phyloP scores from a whole-genome alignment of 2,797 vertebrate species.

The Schizopygopsis malacanthus region DNA sequence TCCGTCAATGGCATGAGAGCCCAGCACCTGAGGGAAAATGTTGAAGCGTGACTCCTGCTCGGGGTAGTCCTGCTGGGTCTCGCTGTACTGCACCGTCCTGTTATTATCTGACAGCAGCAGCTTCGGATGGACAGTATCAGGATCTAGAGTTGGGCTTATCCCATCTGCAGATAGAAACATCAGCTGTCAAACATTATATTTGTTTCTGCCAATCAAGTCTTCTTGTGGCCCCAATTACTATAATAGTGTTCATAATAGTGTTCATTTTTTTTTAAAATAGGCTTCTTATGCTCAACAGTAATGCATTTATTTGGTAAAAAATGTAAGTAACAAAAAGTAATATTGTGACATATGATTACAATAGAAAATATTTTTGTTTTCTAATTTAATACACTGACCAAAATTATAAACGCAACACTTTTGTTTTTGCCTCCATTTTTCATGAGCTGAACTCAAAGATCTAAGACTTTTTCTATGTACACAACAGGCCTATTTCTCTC shows the following conservation, averaged over 20 bases:
- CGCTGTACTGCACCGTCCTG: conserved; percentile 73
- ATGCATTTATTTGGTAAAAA: too few species aligned
- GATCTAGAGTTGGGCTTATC: conserved; percentile 71
- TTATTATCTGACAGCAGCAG: conserved; percentile 75
- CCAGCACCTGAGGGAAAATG: conserved; percentile 81
- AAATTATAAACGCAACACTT: too few species aligned
- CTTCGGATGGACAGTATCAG: conserved; percentile 79
- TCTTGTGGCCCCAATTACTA: not conserved
- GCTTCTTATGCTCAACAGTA: too few species aligned
- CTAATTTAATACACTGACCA: too few species aligned
- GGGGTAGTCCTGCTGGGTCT: conserved; percentile 70
- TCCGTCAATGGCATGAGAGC: conserved; percentile 56
- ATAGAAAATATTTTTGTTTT: too few species aligned
- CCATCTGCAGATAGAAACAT: conserved; percentile 73
- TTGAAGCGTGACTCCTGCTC: conserved; percentile 76
- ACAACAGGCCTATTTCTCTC: too few species aligned
- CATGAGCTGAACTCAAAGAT: too few species aligned
- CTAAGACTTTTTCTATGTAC: too few species aligned
- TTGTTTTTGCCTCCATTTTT: too few species aligned
- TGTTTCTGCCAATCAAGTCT: not conserved
- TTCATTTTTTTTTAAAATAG: not conserved
- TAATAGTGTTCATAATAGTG: not conserved
- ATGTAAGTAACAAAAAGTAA: too few species aligned
- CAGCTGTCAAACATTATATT: not conserved
- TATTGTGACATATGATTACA: too few species aligned